Conservation (phyloP, 2,113 vertebrate genomes). For the Hoplias malabaricus region DNA sequence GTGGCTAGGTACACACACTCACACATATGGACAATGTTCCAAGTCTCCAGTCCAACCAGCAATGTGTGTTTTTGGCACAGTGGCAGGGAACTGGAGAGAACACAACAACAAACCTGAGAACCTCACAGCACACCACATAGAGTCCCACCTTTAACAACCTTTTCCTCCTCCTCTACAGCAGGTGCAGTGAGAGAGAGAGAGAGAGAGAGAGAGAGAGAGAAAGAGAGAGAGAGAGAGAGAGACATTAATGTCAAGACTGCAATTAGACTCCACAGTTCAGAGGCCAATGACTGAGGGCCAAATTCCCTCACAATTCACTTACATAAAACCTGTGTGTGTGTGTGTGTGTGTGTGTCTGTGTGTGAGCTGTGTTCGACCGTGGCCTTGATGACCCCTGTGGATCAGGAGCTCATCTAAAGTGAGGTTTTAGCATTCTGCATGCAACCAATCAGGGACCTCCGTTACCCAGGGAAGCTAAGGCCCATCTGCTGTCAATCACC, state of each 20-base stretch:
- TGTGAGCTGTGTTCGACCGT: neutral
- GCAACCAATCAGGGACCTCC: constrained; percentile 14
- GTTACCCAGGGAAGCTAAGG: neutral
- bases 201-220: neutral
- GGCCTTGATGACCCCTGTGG: constrained; percentile 17
- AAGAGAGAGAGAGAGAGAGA: neutral
- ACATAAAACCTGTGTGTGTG: neutral
- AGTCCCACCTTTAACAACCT: too few relatives aligned
- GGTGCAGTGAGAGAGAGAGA: neutral
- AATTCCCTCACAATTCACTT: neutral
- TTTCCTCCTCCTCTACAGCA: too few relatives aligned
- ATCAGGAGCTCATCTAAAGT: constrained; percentile 13
- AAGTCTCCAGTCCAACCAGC: too few relatives aligned
- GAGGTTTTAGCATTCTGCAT: constrained; percentile 17
- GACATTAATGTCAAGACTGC: neutral
- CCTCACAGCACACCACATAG: too few relatives aligned
- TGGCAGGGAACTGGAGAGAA: too few relatives aligned
- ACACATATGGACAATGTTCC: too few relatives aligned
- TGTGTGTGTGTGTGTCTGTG: neutral
- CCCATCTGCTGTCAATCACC: constrained; percentile 30
- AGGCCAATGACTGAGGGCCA: neutral
- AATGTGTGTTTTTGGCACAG: too few relatives aligned
- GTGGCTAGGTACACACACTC: too few relatives aligned
- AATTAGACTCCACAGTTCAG: constrained; percentile 16
- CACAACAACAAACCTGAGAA: too few relatives aligned